phyloP scores from a whole-genome alignment of 2,888 invertebrate genomes.

The Pemphredon lugubris region DNA sequence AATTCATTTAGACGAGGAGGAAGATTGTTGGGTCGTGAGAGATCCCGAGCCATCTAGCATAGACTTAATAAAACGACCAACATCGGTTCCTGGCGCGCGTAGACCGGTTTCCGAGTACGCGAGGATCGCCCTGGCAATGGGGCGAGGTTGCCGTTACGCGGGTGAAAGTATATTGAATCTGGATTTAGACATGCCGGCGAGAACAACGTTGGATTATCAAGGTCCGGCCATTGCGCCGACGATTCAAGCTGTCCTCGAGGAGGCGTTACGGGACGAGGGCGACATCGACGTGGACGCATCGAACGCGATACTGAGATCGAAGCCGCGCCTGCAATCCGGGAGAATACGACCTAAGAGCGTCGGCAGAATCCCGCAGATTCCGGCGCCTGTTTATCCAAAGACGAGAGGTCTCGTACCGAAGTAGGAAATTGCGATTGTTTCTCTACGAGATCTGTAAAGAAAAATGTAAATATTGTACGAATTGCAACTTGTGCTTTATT shows the following conservation, averaged over 20 bases:
- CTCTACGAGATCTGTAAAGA: conserved; percentile 49
- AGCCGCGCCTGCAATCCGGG: conserved; percentile 74
- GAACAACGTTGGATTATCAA: conserved; percentile 89
- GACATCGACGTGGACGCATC: conserved; percentile 80
- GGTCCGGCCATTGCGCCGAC: conserved; percentile 88
- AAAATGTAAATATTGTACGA: conserved; percentile 61
- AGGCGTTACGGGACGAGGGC: conserved; percentile 78
- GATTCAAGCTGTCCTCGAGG: conserved; percentile 83
- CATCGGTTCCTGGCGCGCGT: conserved; percentile 85
- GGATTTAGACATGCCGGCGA: conserved; percentile 88
- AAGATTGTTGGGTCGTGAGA: conserved; percentile 87
- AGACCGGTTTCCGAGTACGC: conserved; percentile 86
- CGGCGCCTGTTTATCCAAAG: conserved; percentile 79
- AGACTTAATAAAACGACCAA: conserved; percentile 83
- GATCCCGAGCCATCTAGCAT: conserved; percentile 80
- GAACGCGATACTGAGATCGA: conserved; percentile 70
- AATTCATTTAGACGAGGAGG: conserved; percentile 91
- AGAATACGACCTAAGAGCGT: conserved; percentile 76
- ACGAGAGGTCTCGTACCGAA: conserved; percentile 79
- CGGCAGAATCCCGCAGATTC: conserved; percentile 76
- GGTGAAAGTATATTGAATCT: conserved; percentile 89
- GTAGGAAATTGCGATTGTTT: conserved; percentile 54
- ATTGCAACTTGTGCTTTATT: conserved; percentile 35
- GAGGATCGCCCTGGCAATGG: conserved; percentile 82
- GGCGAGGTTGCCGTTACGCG: conserved; percentile 81